A percentile compares a stretch with the other conserved stretches of the same genome.
phyloP scores from a whole-genome alignment of 2,888 invertebrate genomes.

The Parnassius smintheus region DNA sequence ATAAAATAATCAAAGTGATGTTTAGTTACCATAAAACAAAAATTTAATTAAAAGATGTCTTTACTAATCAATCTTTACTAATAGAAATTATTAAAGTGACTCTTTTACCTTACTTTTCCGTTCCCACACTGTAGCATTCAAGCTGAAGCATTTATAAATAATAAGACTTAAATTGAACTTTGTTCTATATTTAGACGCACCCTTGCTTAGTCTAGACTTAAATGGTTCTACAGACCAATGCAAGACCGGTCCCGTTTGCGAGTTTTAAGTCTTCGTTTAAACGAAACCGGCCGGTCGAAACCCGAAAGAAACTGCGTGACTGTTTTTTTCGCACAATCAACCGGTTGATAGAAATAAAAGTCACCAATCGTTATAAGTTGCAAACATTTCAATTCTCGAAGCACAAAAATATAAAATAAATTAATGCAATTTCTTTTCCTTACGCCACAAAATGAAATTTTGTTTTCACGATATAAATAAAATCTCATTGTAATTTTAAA shows the following conservation, averaged over 20 bases:
- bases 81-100: no score
- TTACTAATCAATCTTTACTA: no score
- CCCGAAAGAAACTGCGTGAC: conserved; percentile 39
- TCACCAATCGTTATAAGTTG: conserved; percentile 35
- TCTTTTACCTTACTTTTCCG: no score
- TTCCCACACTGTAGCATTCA: not conserved
- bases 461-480: no score
- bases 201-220: conserved; percentile 17
- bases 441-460: no score
- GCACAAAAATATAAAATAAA: not conserved
- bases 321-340: conserved; percentile 41
- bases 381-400: conserved; percentile 18
- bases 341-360: conserved; percentile 47
- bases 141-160: conserved; percentile 24
- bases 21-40: no score
- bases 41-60: no score
- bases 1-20: no score
- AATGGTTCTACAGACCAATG: conserved; percentile 18
- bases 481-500: no score
- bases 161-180: conserved; percentile 8
- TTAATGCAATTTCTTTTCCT: no score
- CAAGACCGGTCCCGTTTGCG: conserved; percentile 22
- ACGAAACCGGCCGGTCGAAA: conserved; percentile 34
- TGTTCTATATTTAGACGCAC: conserved; percentile 23
- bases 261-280: conserved; percentile 28